Evolutionary conservation across 2,888 invertebrate genomes (phyloP).

Genomic region (Pachydiplax longipennis): DNA sequence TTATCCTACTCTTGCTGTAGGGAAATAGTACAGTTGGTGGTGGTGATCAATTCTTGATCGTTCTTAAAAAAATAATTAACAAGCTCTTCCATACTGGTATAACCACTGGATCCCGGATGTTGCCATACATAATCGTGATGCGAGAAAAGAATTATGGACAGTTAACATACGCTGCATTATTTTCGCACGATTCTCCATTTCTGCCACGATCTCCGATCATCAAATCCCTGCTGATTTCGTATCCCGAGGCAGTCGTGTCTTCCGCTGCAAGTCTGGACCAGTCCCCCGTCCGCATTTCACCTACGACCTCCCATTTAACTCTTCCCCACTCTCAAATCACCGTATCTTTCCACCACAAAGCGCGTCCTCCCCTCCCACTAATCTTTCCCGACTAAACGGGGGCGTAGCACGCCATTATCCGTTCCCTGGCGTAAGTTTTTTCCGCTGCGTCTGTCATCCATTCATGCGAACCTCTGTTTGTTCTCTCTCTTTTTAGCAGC

Average conservation of each 20-base stretch:
- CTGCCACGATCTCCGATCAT: neutral
- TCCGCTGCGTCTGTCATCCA: constrained; percentile 19
- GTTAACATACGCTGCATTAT: too few relatives aligned
- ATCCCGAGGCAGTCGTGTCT: neutral
- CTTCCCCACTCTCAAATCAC: neutral
- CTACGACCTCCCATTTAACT: neutral
- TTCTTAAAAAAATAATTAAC: too few relatives aligned
- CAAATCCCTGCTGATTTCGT: neutral
- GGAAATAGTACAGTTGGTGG: too few relatives aligned
- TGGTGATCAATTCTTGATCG: too few relatives aligned
- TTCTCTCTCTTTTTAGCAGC: constrained; percentile 13
- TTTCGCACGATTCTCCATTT: too few relatives aligned
- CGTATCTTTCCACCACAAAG: neutral
- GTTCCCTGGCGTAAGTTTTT: neutral
- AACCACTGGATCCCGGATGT: too few relatives aligned
- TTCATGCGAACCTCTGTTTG: constrained; percentile 39
- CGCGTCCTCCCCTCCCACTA: neutral
- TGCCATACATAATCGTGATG: too few relatives aligned
- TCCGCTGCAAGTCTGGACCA: neutral
- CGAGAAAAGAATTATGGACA: too few relatives aligned
- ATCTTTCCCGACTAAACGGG: neutral
- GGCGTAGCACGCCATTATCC: constrained; percentile 4
- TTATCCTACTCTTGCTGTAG: too few relatives aligned
- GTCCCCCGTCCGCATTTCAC: neutral
- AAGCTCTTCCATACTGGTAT: too few relatives aligned